Percentiles rank a stretch among this genome's conserved stretches.
Conservation (phyloP, 2,888 invertebrate species). For the Hypena proboscidalis region DNA sequence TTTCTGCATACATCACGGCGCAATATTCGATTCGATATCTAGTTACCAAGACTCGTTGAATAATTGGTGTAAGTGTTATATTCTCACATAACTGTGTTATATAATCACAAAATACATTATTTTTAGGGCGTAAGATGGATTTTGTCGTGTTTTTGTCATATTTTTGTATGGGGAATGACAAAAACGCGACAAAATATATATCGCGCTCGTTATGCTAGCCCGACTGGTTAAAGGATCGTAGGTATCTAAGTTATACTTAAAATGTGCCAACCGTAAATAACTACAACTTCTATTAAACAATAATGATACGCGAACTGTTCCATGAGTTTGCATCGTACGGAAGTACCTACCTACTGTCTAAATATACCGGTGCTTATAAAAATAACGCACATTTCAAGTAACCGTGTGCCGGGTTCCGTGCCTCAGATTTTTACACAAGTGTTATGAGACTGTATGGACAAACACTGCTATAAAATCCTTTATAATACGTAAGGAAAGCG, state of each 20-base stretch:
- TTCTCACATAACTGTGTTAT: constrained; percentile 25
- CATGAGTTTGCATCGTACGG: constrained; percentile 19
- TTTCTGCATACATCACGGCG: constrained; percentile 43
- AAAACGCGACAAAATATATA: too few species aligned
- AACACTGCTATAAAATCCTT: constrained; percentile 19
- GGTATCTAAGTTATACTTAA: constrained; percentile 23
- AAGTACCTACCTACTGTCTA: constrained; percentile 15
- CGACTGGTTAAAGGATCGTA: constrained; percentile 21
- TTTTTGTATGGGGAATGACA: too few species aligned
- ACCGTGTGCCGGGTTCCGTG: constrained; percentile 26
- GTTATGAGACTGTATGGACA: constrained; percentile 11
- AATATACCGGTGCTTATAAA: constrained; percentile 35
- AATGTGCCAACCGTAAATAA: constrained; percentile 40
- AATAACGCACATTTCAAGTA: constrained; percentile 43
- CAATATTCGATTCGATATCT: constrained; percentile 46
- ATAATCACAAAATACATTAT: constrained; percentile 33
- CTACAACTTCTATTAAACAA: not conserved
- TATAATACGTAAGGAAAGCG: constrained; percentile 19
- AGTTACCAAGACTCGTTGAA: constrained; percentile 53
- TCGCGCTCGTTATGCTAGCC: too few species aligned
- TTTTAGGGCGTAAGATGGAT: constrained; percentile 16
- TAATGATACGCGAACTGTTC: constrained; percentile 30
- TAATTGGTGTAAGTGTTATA: constrained; percentile 32
- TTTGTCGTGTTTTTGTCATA: too few species aligned
- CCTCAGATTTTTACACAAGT: constrained; percentile 29